Percentiles rank a stretch among this genome's conserved stretches.
Conservation (phyloP, 2,888 invertebrate species). For the Pseudococcus jackbeardsleyi region DNA sequence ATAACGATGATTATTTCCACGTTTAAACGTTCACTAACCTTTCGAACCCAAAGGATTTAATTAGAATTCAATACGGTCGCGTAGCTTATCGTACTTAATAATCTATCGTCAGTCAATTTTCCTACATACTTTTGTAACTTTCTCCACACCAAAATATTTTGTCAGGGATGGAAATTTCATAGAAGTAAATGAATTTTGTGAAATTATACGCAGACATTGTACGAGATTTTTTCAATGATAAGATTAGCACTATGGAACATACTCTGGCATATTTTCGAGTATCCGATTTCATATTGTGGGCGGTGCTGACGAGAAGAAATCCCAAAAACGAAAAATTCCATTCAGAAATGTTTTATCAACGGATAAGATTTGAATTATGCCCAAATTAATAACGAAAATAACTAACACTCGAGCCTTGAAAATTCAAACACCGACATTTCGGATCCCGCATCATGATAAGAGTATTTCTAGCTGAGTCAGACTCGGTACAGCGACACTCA, state of each 20-base stretch:
- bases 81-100: constrained; percentile 11
- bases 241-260: background rate
- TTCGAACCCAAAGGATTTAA: constrained; percentile 49
- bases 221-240: background rate
- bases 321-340: background rate
- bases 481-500: background rate
- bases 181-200: background rate
- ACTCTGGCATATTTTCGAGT: background rate
- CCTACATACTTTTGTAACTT: background rate
- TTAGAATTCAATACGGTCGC: constrained; percentile 26
- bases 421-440: background rate
- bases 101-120: constrained; percentile 29
- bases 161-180: constrained; percentile 13
- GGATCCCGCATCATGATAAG: background rate
- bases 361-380: background rate
- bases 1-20: constrained; percentile 42
- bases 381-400: background rate
- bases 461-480: constrained; percentile 24
- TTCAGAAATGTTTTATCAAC: background rate
- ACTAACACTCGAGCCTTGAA: background rate
- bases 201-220: background rate
- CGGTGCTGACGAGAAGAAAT: background rate
- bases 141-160: background rate
- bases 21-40: constrained; percentile 39
- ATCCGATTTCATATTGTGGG: constrained; percentile 11